phyloP scores from a whole-genome alignment of 2,113 vertebrate species.

The Barnardius zonarius region DNA sequence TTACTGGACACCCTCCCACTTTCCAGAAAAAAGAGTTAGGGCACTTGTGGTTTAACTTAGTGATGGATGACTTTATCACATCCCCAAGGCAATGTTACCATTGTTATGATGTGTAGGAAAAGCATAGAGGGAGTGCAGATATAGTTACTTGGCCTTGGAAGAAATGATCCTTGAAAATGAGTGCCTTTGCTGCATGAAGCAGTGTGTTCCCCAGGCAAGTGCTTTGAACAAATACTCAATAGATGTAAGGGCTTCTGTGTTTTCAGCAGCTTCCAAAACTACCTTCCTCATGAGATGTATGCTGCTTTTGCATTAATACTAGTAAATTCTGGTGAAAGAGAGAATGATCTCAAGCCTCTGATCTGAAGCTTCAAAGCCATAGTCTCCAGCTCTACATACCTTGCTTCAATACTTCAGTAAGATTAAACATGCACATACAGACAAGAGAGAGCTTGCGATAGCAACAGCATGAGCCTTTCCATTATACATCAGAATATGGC shows the following conservation, averaged over 20 bases:
- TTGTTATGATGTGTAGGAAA: not conserved
- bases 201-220: not conserved
- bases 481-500: not conserved
- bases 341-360: not conserved
- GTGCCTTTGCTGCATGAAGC: not conserved
- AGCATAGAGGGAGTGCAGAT: not conserved
- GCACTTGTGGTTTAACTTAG: not conserved
- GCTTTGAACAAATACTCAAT: not conserved
- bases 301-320: not conserved
- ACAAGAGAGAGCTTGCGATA: not conserved
- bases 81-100: not conserved
- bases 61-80: not conserved
- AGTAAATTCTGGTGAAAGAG: not conserved
- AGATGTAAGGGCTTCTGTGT: not conserved
- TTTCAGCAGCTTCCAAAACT: conserved; percentile 11
- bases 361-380: not conserved
- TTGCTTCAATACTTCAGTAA: not conserved
- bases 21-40: not conserved
- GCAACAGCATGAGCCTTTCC: not conserved
- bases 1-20: not conserved
- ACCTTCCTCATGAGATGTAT: not conserved
- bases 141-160: not conserved
- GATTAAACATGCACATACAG: not conserved
- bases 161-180: not conserved
- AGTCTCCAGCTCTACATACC: not conserved